Conservation (phyloP, 2,888 invertebrate genomes). For the Tanypteryx hageni region DNA sequence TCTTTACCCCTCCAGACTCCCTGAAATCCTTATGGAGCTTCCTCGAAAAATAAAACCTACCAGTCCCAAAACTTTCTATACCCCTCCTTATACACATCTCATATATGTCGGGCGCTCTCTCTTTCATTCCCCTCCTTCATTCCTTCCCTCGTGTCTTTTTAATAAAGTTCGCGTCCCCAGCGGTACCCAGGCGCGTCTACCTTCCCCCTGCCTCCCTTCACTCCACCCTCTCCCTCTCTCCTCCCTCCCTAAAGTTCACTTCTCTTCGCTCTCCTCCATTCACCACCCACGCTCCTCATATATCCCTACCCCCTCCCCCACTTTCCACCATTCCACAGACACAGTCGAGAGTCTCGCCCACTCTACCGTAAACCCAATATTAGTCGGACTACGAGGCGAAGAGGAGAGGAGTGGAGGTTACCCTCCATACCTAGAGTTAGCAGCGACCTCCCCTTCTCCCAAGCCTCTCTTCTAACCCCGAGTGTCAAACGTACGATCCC, state of each 20-base stretch:
- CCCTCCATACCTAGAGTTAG: too few species aligned
- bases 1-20: neutral
- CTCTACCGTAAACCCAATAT: slow-evolving; percentile 60
- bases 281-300: neutral
- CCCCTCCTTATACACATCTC: neutral
- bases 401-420: neutral
- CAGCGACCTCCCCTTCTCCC: neutral
- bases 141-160: slow-evolving; percentile 53
- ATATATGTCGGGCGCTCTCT: neutral
- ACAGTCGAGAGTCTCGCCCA: slow-evolving; percentile 33
- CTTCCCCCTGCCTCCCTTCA: neutral
- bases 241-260: neutral
- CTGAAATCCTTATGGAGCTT: slow-evolving; percentile 8
- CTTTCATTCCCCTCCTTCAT: neutral
- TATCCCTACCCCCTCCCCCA: neutral
- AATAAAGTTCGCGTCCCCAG: slow-evolving; percentile 60
- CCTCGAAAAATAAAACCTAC: neutral
- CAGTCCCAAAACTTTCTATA: neutral
- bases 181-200: neutral
- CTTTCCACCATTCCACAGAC: neutral
- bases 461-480: neutral
- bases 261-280: neutral
- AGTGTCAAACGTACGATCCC: slow-evolving; percentile 3
- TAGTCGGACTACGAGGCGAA: slow-evolving; percentile 31
- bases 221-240: neutral